These are phyloP conservation scores for Brienomyrus brachyistius DNA, from an alignment of 2,113 vertebrate species.

Conservation along the genomic window DNA sequence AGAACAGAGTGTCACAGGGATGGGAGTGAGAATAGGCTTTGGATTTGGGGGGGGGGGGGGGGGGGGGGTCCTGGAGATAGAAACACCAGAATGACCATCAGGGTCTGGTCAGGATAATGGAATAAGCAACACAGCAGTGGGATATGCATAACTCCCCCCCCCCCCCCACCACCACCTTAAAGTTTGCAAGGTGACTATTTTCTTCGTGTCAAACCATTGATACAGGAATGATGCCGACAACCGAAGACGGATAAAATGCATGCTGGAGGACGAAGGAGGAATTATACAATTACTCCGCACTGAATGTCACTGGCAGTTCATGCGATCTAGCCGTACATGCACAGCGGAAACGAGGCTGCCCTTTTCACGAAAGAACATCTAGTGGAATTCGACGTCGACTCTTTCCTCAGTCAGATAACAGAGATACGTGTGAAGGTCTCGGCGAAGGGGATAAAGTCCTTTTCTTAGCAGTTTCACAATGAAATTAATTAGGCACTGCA, in stretches of 20 bases:
- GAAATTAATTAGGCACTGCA: neutral
- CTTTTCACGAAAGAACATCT: neutral
- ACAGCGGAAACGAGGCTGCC: neutral
- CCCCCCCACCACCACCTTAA: no score
- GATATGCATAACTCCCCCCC: neutral
- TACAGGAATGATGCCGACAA: neutral
- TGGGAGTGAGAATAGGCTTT: neutral
- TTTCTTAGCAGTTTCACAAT: neutral
- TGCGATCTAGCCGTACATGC: neutral
- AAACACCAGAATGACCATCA: neutral
- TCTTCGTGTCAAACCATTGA: neutral
- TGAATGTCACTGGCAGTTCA: neutral
- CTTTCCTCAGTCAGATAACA: neutral
- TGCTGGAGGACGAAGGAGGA: no score
- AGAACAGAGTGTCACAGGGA: neutral
- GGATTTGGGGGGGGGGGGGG: neutral
- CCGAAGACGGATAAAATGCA: neutral
- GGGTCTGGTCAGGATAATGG: neutral
- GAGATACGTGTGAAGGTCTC: neutral
- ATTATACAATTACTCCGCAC: neutral
- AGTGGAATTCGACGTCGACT: neutral
- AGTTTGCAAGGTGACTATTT: neutral
- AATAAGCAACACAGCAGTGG: neutral
- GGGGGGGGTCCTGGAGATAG: no score
- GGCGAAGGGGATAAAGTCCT: neutral